A percentile compares a stretch with the other conserved stretches of the same genome.
phyloP scores from a whole-genome alignment of 2,888 invertebrate genomes.

The Lepetodrilus schrolli region DNA sequence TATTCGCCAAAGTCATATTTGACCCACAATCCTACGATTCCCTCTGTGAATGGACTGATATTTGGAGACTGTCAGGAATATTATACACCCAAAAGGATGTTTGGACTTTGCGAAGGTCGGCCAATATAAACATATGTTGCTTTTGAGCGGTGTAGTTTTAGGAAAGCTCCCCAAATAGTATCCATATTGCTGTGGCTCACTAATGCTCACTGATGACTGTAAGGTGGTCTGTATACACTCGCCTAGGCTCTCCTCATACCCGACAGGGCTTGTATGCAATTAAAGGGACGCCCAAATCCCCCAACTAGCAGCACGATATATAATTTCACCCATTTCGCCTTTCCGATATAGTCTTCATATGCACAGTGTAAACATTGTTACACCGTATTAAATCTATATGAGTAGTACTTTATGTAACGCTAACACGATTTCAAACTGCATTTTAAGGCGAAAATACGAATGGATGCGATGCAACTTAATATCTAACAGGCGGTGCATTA shows the following conservation, averaged over 20 bases:
- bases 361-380: constrained; percentile 1
- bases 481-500: no score
- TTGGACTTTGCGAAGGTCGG: constrained; percentile 13
- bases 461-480: no score
- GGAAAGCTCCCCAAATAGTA: constrained; percentile 12
- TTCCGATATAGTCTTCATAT: neutral
- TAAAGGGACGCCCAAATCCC: constrained; percentile 16
- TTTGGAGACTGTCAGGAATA: constrained; percentile 19
- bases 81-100: neutral
- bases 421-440: no score
- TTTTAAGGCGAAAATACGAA: no score
- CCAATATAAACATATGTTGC: constrained; percentile 6
- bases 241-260: neutral
- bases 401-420: no score
- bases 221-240: neutral
- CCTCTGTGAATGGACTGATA: constrained; percentile 14
- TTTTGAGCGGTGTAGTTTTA: constrained; percentile 3
- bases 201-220: constrained; percentile 17
- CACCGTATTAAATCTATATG: neutral
- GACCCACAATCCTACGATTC: constrained; percentile 13
- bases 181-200: neutral
- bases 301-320: neutral
- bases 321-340: neutral
- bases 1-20: constrained; percentile 18
- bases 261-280: neutral